Evolutionary conservation across 2,113 vertebrate genomes (phyloP), one percentile per base, ranked within the genome.

Genomic region (Aplodontia rufa): DNA sequence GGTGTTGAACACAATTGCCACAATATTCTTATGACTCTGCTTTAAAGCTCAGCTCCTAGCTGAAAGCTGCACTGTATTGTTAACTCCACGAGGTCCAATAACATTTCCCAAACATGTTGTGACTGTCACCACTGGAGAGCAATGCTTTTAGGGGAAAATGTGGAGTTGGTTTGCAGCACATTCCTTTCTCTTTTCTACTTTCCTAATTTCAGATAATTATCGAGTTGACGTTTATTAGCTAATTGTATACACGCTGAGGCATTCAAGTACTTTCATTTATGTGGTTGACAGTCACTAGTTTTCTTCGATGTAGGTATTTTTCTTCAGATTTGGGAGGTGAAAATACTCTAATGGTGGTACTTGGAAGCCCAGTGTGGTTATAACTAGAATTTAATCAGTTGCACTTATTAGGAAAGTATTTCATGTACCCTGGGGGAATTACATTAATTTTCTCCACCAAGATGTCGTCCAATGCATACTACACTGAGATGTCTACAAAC

Each of bases 71-170:
- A 19, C 95, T 26, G 2, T 32, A 45, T 93, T 53, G 40, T 97
- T 97, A 97, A 74, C 88, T 95, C 95, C 69, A 47, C 22, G 40
- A 82, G 51, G 78, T 82, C 95, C 96, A 71, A 68, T 96, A 96
- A 95, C 58, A 60, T 97, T 94, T 87, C 51, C 96, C 96, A 96
- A 97, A 90, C 42, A 96, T 32, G n/a, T 97, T 97, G 97, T 97
- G 84, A 97, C 97, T 96, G 87, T 93, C 92, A 47, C 95, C 95
- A 93, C 22, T 90, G 93, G 88, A 75, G 51, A 97, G 69, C 95
- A 87, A 88, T 74, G 91, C 87, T 97, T 98, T 86, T 62, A 86
- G 88, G 80, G 45, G 47, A 89, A 98, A 97, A 78, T 82, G 80
- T 91, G 68, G 80, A 90, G 62, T 86, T 91, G 79, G 37, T 81